Evolutionary conservation across 2,888 invertebrate genomes (phyloP).

Genomic region (Temnothorax rugatulus): DNA sequence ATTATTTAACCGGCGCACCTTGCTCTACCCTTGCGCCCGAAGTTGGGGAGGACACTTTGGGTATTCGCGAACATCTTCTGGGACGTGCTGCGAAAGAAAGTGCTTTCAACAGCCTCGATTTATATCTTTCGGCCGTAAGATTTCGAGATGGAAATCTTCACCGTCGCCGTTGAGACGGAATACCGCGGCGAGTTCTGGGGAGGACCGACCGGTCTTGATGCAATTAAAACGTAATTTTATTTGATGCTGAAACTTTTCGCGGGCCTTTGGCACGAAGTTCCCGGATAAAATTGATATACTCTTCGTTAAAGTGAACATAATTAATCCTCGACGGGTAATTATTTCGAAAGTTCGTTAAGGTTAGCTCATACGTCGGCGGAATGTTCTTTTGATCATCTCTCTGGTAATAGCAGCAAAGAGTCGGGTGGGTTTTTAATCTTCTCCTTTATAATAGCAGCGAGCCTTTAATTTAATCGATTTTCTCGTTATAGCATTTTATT

Average conservation of each 20-base stretch:
- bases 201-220: constrained; percentile 25
- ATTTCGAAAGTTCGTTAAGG: constrained; percentile 68
- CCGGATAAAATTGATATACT: constrained; percentile 54
- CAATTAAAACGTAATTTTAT: constrained; percentile 59
- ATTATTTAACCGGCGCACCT: constrained; percentile 79
- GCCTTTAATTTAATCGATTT: constrained; percentile 48
- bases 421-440: constrained; percentile 41
- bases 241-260: constrained; percentile 36
- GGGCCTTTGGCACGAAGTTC: constrained; percentile 48
- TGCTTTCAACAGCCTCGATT: constrained; percentile 43
- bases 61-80: constrained; percentile 60
- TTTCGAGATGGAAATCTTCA: constrained; percentile 27
- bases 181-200: constrained; percentile 30
- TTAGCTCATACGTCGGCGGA: constrained; percentile 58
- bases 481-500: constrained; percentile 32
- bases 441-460: constrained; percentile 40
- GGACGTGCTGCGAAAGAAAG: constrained; percentile 68
- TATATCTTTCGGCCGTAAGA: constrained; percentile 33
- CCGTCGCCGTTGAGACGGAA: neutral
- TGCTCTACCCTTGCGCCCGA: constrained; percentile 40
- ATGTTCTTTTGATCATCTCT: constrained; percentile 62
- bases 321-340: constrained; percentile 65
- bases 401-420: constrained; percentile 62
- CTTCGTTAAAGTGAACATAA: constrained; percentile 48
- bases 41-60: constrained; percentile 62